Percentiles rank a stretch among this genome's conserved stretches.
Conservation (phyloP, 2,113 vertebrate species). For the Crotophaga sulcirostris region DNA sequence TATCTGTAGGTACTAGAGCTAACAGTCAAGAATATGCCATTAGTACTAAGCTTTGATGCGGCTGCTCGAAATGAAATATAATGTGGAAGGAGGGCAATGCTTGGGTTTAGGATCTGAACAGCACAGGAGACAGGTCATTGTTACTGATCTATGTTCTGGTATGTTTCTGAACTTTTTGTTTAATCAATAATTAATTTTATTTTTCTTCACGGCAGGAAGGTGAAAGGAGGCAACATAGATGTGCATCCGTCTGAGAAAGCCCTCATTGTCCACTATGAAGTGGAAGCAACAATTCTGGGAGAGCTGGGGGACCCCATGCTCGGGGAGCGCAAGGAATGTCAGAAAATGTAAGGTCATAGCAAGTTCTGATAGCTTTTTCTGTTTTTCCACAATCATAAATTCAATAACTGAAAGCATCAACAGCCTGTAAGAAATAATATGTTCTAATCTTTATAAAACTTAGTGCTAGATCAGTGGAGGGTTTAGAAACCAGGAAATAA, state of each 20-base stretch:
- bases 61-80: background rate
- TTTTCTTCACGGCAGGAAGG: conserved; percentile 75
- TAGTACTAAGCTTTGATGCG: background rate
- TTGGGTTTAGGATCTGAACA: background rate
- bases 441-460: background rate
- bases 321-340: conserved; percentile 91
- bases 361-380: background rate
- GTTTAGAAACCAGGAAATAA: background rate
- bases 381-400: background rate
- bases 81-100: background rate
- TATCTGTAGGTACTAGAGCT: background rate
- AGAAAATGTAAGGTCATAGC: conserved; percentile 87
- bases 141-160: background rate
- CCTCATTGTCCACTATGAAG: conserved; percentile 92
- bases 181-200: background rate
- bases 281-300: conserved; percentile 91
- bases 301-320: conserved; percentile 87
- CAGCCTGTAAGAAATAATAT: background rate
- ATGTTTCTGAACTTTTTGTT: background rate
- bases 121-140: background rate
- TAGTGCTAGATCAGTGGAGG: background rate
- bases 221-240: conserved; percentile 90
- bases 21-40: background rate
- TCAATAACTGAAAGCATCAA: background rate
- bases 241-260: conserved; percentile 94